Conservation (phyloP, 2,797 vertebrate genomes). For the Galagoides demidoff region DNA sequence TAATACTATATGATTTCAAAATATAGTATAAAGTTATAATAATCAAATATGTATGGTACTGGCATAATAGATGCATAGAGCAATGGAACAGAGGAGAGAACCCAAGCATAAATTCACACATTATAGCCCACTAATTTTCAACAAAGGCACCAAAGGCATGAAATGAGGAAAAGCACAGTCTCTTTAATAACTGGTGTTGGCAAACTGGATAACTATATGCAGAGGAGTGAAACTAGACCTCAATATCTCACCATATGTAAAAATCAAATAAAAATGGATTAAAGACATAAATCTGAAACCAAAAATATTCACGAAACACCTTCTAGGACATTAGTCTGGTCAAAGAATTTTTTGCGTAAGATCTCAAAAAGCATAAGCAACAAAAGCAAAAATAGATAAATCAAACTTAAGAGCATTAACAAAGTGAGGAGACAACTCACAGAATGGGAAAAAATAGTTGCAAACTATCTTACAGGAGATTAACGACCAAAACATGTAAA, state of each 20-base stretch:
- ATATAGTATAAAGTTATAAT: not conserved
- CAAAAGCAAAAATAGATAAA: not conserved
- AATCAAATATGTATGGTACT: not conserved
- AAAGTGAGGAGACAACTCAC: too few relatives aligned
- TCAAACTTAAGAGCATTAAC: too few relatives aligned
- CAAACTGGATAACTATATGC: not conserved
- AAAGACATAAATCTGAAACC: not conserved
- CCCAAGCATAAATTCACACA: not conserved
- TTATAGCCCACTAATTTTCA: not conserved
- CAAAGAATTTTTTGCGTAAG: not conserved
- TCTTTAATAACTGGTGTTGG: not conserved
- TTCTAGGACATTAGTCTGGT: not conserved
- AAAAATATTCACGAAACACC: not conserved
- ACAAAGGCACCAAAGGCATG: not conserved
- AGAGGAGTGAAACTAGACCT: not conserved
- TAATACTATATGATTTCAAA: not conserved
- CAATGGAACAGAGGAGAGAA: not conserved
- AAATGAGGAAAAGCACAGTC: not conserved
- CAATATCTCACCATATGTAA: not conserved
- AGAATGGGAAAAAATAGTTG: too few relatives aligned
- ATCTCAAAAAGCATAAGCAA: not conserved
- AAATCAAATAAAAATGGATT: not conserved
- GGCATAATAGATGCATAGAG: not conserved
- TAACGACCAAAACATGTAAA: too few relatives aligned
- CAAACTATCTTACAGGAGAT: too few relatives aligned